These are phyloP conservation scores for Actias luna DNA, from an alignment of 2,888 invertebrate species.

Conservation along the genomic window DNA sequence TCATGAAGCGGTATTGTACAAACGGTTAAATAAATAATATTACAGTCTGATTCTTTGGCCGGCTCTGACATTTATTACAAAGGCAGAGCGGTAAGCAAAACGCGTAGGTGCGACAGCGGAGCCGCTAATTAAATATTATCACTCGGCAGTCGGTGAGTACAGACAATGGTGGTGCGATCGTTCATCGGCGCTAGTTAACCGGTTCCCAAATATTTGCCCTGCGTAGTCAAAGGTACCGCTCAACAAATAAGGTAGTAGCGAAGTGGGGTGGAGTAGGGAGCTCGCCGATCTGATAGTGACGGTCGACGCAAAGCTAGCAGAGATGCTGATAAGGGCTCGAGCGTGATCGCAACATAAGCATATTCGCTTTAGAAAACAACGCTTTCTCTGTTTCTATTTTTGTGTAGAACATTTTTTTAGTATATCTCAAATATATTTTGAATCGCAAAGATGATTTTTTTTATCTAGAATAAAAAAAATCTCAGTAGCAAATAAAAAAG, in stretches of 20 bases:
- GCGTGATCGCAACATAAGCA: slow-evolving; percentile 53
- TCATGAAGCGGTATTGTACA: slow-evolving; percentile 52
- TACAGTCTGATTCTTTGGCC: slow-evolving; percentile 64
- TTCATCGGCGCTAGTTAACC: slow-evolving; percentile 74
- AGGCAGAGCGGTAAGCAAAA: slow-evolving; percentile 46
- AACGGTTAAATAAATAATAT: slow-evolving; percentile 63
- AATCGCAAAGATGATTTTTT: too few species aligned
- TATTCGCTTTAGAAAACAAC: slow-evolving; percentile 46
- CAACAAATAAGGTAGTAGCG: slow-evolving; percentile 59
- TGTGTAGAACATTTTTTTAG: background rate
- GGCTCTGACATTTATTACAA: slow-evolving; percentile 48
- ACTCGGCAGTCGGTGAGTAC: slow-evolving; percentile 63
- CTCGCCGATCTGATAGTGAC: slow-evolving; percentile 65
- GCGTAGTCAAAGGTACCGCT: slow-evolving; percentile 73
- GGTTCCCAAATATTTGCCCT: slow-evolving; percentile 74
- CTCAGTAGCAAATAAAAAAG: too few species aligned
- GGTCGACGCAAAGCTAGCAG: slow-evolving; percentile 57
- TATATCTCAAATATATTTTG: background rate
- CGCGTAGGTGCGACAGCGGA: slow-evolving; percentile 71
- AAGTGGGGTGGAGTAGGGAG: slow-evolving; percentile 36
- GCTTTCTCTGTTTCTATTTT: slow-evolving; percentile 20
- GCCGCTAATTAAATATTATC: slow-evolving; percentile 80
- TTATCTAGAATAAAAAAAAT: too few species aligned
- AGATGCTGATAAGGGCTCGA: slow-evolving; percentile 64
- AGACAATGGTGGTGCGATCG: slow-evolving; percentile 70